Base-by-base conservation (phyloP, 2,888 invertebrate species). In the Pollenia griseotomentosa region DNA sequence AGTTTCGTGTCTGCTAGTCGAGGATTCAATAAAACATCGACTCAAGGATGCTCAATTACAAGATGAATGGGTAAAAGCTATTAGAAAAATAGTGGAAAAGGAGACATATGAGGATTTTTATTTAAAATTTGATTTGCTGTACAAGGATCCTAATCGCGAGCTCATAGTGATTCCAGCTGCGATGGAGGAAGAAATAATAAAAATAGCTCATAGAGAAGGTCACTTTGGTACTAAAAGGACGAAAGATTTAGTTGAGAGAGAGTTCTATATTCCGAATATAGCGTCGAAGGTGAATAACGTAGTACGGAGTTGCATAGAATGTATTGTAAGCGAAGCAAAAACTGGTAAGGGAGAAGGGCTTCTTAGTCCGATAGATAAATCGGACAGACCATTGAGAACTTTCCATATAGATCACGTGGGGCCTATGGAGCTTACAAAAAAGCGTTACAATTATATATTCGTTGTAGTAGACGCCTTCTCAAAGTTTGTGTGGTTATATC, bases 11-110 rank as follows among this genome's bases (percentile, higher is more conserved):
- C 46, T 86, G 12, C n/a, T 87, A 33, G 63, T 85, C 0, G 85
- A 88, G 33, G 81, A 86, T 16, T 83, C 85, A 4, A 12, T 87
- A 23, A 77, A 23, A 19, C 81, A 87, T 70, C 86, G 79, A 4
- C 19, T 19, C 19, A 19, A 19, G 19, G 19, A 19, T 19, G 19
- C 19, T 19, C 19, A 19, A 19, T 19, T 19, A 19, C 19, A 19
- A 19, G 19, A 19, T 19, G 19, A 19, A 12, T 88, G n/a, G 87
- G 71, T 87, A 16, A 85, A 81, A 51, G 88, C 79, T 16, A 53
- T 87, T 2, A 57, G 65, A 19, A 19, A 19, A 19, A 19, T 19
- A 19, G 19, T 19, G 2, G 19, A 19, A 19, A 19, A 19, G 19
- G 55, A 42, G 5, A 16, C 59, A 4, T 84, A 79, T 40, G 85